A percentile compares a stretch with the other conserved stretches of the same genome.
Conservation (phyloP, 2,888 invertebrate genomes). For the Harpalus rufipes region DNA sequence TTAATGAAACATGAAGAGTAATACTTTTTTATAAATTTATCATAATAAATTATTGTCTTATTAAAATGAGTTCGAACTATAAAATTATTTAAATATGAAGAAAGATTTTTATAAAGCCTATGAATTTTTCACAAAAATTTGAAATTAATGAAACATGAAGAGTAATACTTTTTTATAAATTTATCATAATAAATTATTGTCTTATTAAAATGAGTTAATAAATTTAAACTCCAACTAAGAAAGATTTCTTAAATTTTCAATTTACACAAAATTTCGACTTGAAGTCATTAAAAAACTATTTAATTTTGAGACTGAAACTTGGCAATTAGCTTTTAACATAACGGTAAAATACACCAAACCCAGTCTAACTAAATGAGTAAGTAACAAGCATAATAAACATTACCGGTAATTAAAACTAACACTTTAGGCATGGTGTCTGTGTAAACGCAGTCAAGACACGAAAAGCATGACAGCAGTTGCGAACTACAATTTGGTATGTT, state of each 20-base stretch:
- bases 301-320: neutral
- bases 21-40: too few relatives aligned
- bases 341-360: neutral
- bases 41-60: too few relatives aligned
- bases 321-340: neutral
- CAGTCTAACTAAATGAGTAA: conserved; percentile 17
- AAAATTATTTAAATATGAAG: too few relatives aligned
- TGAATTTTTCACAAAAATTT: too few relatives aligned
- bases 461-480: conserved; percentile 29
- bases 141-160: too few relatives aligned
- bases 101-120: too few relatives aligned
- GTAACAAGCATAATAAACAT: conserved; percentile 39
- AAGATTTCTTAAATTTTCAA: conserved; percentile 33
- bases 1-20: too few relatives aligned
- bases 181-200: too few relatives aligned
- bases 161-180: too few relatives aligned
- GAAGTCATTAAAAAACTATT: neutral
- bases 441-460: conserved; percentile 25
- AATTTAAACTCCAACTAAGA: neutral
- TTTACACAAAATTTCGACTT: neutral
- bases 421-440: conserved; percentile 18
- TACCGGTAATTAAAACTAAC: conserved; percentile 50
- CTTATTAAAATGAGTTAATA: too few relatives aligned
- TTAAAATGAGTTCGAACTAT: too few relatives aligned
- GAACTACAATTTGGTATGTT: conserved; percentile 45